Percentiles rank a stretch among this genome's conserved stretches.
These are phyloP conservation scores for Latrodectus elegans DNA, from an alignment of 2,888 invertebrate genomes.

Conservation along the genomic window DNA sequence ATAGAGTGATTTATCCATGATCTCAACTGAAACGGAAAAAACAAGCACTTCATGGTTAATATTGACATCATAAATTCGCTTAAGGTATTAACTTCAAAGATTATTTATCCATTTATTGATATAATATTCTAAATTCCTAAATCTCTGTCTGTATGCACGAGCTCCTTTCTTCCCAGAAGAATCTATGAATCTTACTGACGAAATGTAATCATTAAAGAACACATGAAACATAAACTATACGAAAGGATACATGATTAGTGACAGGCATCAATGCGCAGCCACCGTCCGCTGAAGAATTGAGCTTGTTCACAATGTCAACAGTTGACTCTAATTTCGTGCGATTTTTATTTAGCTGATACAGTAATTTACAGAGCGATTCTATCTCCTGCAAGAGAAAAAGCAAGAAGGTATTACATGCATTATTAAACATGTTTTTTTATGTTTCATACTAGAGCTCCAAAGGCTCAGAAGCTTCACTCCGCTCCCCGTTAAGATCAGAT, in stretches of 20 bases:
- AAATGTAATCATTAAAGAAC: not conserved
- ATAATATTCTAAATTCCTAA: too few relatives aligned
- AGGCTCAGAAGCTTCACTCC: not conserved
- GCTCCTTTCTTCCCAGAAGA: too few relatives aligned
- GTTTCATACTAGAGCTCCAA: not conserved
- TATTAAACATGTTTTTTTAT: not conserved
- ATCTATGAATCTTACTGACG: too few relatives aligned
- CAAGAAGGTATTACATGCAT: not conserved
- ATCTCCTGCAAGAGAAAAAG: constrained; percentile 25
- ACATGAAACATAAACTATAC: not conserved
- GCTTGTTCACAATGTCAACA: constrained; percentile 15
- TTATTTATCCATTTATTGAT: too few relatives aligned
- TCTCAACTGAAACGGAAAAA: too few relatives aligned
- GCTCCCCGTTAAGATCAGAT: not conserved
- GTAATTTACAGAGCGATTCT: constrained; percentile 34
- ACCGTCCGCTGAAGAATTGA: constrained; percentile 3
- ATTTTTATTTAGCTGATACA: constrained; percentile 27
- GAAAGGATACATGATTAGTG: constrained; percentile 27
- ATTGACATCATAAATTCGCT: too few relatives aligned
- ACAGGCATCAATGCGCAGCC: not conserved
- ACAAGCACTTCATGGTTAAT: too few relatives aligned
- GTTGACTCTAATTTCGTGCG: constrained; percentile 30
- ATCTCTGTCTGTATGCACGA: too few relatives aligned
- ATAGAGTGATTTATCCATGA: too few relatives aligned
- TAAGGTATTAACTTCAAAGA: too few relatives aligned